A percentile compares a stretch with the other conserved stretches of the same genome.
These are phyloP conservation scores for Heteromurus nitidus DNA, from an alignment of 2,888 invertebrate genomes.

Conservation along the genomic window DNA sequence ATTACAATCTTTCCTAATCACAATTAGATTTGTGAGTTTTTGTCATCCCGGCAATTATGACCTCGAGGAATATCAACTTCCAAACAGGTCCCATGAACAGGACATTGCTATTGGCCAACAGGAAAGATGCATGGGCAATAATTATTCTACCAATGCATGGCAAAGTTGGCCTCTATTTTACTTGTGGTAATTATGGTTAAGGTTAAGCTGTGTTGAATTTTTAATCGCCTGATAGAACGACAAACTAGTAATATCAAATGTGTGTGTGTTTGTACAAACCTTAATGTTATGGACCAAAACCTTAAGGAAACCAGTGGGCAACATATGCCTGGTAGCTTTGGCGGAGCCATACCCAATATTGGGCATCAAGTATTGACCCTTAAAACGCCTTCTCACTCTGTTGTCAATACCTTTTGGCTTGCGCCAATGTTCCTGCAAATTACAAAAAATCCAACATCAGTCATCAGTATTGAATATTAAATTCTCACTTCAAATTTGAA, in stretches of 20 bases:
- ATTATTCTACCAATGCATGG: constrained; percentile 32
- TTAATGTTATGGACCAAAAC: constrained; percentile 92
- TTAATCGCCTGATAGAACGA: too few relatives aligned
- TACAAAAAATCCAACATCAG: constrained; percentile 37
- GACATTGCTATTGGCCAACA: constrained; percentile 46
- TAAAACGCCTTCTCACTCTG: constrained; percentile 98
- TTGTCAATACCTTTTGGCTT: constrained; percentile 99
- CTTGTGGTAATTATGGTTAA: too few relatives aligned
- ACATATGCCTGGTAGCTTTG: constrained; percentile 95
- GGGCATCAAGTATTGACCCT: constrained; percentile 99
- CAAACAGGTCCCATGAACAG: constrained; percentile 52
- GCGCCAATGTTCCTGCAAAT: constrained; percentile 93
- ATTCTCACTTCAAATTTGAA: too few relatives aligned
- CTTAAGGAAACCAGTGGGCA: constrained; percentile 98
- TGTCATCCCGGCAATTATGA: constrained; percentile 51
- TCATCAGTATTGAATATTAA: too few relatives aligned
- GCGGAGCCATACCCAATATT: constrained; percentile 99
- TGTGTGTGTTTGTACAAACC: constrained; percentile 77
- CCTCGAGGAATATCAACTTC: constrained; percentile 53
- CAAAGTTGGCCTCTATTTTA: constrained; percentile 53
- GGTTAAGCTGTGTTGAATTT: too few relatives aligned
- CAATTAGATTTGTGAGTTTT: neutral
- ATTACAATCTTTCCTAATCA: neutral
- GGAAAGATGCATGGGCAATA: constrained; percentile 46
- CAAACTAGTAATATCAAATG: neutral